A percentile compares a stretch with the other conserved stretches of the same genome.
Conservation (phyloP, 1,140 invertebrate species). For the Stratiolaelaps scimitus region DNA sequence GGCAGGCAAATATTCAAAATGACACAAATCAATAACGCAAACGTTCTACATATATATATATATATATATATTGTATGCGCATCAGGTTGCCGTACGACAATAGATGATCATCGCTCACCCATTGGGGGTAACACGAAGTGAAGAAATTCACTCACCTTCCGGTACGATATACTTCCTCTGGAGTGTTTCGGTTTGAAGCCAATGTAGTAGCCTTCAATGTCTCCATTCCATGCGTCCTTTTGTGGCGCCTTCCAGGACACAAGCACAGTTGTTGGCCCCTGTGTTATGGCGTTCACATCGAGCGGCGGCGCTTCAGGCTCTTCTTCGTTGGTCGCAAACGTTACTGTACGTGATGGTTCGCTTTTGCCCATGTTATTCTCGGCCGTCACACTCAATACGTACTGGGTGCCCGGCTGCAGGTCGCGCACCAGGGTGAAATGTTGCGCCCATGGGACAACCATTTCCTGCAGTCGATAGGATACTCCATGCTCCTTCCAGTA, state of each 20-base stretch:
- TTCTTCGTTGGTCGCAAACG: slow-evolving; percentile 30
- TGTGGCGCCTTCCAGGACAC: slow-evolving; percentile 42
- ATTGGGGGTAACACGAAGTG: no score
- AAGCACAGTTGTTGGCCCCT: slow-evolving; percentile 40
- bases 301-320: slow-evolving; percentile 42
- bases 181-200: slow-evolving; percentile 40
- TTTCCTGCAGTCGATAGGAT: neutral
- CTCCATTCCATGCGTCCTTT: slow-evolving; percentile 38
- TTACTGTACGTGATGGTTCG: slow-evolving; percentile 17
- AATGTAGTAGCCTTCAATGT: slow-evolving; percentile 42
- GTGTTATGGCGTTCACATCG: slow-evolving; percentile 39
- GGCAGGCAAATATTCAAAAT: neutral
- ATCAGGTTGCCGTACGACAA: no score
- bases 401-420: slow-evolving; percentile 16
- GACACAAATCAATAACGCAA: no score
- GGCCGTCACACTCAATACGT: slow-evolving; percentile 6
- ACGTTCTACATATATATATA: no score
- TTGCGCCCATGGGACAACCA: slow-evolving; percentile 10
- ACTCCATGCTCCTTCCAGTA: slow-evolving; percentile 71
- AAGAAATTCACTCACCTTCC: slow-evolving; percentile 23
- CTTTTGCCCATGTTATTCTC: slow-evolving; percentile 20
- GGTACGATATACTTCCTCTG: slow-evolving; percentile 38
- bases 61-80: no score
- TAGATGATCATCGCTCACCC: no score
- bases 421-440: slow-evolving; percentile 24